Evolutionary conservation across 2,888 invertebrate genomes (phyloP).

Genomic region (Erynnis tages): DNA sequence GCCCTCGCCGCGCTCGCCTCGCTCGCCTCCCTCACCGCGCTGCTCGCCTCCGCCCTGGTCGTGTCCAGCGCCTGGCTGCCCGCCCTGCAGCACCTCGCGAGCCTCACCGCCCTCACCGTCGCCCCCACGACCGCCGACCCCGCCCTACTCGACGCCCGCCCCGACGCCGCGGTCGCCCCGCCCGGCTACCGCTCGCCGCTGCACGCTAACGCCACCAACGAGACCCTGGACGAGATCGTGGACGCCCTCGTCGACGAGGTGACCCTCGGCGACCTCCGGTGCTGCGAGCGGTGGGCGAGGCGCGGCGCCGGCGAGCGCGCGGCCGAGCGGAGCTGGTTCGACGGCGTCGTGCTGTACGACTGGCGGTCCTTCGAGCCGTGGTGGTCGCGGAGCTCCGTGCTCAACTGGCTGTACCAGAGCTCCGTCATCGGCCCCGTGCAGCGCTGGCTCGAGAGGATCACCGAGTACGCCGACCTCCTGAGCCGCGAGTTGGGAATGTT

Average conservation of each 20-base stretch:
- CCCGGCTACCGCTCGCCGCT: slow-evolving; percentile 30
- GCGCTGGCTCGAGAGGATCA: slow-evolving; percentile 61
- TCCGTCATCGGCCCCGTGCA: slow-evolving; percentile 61
- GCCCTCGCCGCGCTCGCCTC: slow-evolving; percentile 36
- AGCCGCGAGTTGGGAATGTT: slow-evolving; percentile 23
- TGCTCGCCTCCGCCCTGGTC: slow-evolving; percentile 48
- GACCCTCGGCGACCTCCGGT: slow-evolving; percentile 36
- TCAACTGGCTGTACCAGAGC: slow-evolving; percentile 63
- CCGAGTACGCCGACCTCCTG: slow-evolving; percentile 48
- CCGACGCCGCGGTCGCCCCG: slow-evolving; percentile 24
- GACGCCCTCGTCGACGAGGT: slow-evolving; percentile 37
- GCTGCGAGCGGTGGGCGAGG: slow-evolving; percentile 57
- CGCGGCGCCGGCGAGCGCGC: slow-evolving; percentile 42
- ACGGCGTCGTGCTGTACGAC: slow-evolving; percentile 42
- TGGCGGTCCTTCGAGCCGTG: slow-evolving; percentile 51
- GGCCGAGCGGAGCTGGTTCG: slow-evolving; percentile 41
- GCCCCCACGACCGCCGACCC: slow-evolving; percentile 36
- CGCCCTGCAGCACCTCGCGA: slow-evolving; percentile 34
- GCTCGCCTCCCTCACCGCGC: slow-evolving; percentile 34
- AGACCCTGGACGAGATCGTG: slow-evolving; percentile 37
- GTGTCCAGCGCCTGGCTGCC: slow-evolving; percentile 39
- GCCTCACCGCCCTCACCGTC: slow-evolving; percentile 29
- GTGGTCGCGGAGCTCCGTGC: slow-evolving; percentile 55
- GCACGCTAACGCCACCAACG: slow-evolving; percentile 35
- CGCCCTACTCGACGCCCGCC: slow-evolving; percentile 28